Evolutionary conservation across 2,888 invertebrate species (phyloP).

Genomic region (Muscina levida): DNA sequence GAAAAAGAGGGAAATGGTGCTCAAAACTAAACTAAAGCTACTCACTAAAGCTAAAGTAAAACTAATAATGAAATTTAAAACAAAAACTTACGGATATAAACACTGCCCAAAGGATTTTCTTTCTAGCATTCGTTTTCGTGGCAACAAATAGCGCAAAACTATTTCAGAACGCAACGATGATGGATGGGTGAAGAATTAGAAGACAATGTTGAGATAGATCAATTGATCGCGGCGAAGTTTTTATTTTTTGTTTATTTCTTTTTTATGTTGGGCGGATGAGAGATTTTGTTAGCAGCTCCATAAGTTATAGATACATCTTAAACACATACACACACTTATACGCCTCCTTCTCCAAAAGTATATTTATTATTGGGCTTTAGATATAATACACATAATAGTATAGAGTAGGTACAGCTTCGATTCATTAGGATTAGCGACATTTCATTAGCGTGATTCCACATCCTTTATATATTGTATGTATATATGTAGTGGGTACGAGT

Average conservation of each 20-base stretch:
- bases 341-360: slow-evolving; percentile 10
- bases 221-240: background rate
- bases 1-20: slow-evolving; percentile 28
- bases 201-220: slow-evolving; percentile 46
- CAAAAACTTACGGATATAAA: slow-evolving; percentile 76
- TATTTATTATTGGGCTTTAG: background rate
- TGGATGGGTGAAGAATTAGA: slow-evolving; percentile 46
- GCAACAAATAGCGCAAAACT: slow-evolving; percentile 31
- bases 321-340: slow-evolving; percentile 39
- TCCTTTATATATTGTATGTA: slow-evolving; percentile 21
- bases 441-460: slow-evolving; percentile 37
- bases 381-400: background rate
- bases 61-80: slow-evolving; percentile 62
- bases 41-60: slow-evolving; percentile 55
- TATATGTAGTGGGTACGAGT: slow-evolving; percentile 18
- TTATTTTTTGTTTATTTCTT: background rate
- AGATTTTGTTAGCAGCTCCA: slow-evolving; percentile 31
- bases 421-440: slow-evolving; percentile 9
- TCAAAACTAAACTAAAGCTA: slow-evolving; percentile 60
- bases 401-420: background rate
- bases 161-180: slow-evolving; percentile 51
- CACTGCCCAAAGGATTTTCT: slow-evolving; percentile 52
- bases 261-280: slow-evolving; percentile 7
- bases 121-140: slow-evolving; percentile 18
- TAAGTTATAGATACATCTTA: slow-evolving; percentile 16